Evolutionary conservation across 64 coral and sea anemone genomes (phyloP), one percentile per base, ranked within the genome.

Genomic region (Stichodactyla mertensii): DNA sequence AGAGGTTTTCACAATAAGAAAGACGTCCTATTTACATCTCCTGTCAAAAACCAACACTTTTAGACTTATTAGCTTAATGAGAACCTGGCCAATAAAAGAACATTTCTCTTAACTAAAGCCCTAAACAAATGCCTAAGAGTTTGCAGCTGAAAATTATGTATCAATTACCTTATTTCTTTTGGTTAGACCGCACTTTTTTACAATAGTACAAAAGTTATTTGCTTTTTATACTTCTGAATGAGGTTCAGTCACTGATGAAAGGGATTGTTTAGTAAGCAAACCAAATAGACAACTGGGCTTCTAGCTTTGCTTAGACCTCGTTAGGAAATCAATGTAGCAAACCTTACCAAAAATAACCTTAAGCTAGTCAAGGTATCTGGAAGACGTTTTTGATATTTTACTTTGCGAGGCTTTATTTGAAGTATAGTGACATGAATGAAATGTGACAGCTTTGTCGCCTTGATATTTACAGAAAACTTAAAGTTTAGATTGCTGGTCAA

Each of bases 391-490:
- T 27, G 69, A 31, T 36, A 74, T 31, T 74, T 11, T 11, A 74
- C 8, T 74, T 26, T 74, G 36, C 14, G 19, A 13, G 8, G 69
- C 26, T 74, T 74, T 74, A 26, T 74, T 74, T 74, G 24, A 74
- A 74, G 22, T 74, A 74, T 74, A 74, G 36, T 74, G 12, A 74
- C 24, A 27, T 10, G 69, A 74, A 31, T 27, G 23, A 74, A 74
- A 23, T 74, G 20, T 74, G 69, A 81, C 78, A 81, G 36, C 16
- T 11, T 55, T 81, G 78, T 81, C 78, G 36, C 36, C 16, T 54
- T 54, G 12, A 52, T 81, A 55, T 81, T 81, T 52, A 81, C 78
- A 81, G 18, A 81, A 81, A 81, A 19, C 78, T 81, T 81, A 81
- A 55, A 53, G 69, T 55, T 81, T 81, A 52, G 51, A 81, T 81